Evolutionary conservation across 2,113 vertebrate species (phyloP).

Genomic region (Montifringilla adamsi): DNA sequence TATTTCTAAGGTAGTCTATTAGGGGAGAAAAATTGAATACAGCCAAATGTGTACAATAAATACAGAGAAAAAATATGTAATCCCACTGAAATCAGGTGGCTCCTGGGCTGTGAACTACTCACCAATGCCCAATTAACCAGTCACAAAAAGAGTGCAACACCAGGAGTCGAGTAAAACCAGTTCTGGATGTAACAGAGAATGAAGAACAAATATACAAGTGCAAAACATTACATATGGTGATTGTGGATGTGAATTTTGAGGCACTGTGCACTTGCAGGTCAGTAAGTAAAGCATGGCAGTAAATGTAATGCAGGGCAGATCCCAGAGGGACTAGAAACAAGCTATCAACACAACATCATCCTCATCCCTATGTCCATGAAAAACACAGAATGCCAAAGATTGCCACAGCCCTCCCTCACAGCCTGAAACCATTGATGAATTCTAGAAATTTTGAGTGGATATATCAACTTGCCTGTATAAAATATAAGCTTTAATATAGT

Average conservation of each 20-base stretch:
- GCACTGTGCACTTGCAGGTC: neutral
- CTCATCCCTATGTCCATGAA: neutral
- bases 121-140: neutral
- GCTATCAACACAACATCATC: neutral
- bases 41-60: neutral
- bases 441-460: neutral
- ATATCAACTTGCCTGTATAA: neutral
- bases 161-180: neutral
- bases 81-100: neutral
- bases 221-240: neutral
- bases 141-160: neutral
- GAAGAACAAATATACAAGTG: neutral
- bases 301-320: neutral
- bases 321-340: neutral
- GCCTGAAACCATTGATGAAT: neutral
- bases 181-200: neutral
- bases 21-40: neutral
- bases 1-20: neutral
- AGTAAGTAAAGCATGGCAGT: neutral
- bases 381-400: fast-evolving
- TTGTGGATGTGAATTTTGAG: neutral
- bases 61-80: neutral
- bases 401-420: no score
- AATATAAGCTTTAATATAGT: neutral
- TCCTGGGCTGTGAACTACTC: neutral